These are phyloP conservation scores for Mechanitis messenoides DNA, from an alignment of 2,888 invertebrate species.

Conservation along the genomic window DNA sequence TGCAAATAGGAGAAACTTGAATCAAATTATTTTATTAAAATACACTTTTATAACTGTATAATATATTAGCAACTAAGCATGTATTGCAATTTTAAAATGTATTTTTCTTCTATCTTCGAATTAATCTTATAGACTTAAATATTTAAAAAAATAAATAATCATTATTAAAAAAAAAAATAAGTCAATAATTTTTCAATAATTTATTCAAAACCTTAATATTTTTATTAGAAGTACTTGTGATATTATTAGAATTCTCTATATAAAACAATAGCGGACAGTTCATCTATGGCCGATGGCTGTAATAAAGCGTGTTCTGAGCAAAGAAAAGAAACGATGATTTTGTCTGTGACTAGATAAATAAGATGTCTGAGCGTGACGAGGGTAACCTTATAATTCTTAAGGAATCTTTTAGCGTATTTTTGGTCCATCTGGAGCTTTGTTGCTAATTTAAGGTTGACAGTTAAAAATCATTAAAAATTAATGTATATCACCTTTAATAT, in stretches of 20 bases:
- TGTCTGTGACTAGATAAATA: conserved; percentile 73
- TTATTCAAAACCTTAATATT: too few relatives aligned
- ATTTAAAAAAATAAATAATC: too few relatives aligned
- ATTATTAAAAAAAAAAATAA: too few relatives aligned
- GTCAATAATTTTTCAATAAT: too few relatives aligned
- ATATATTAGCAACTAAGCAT: too few relatives aligned
- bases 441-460: conserved; percentile 49
- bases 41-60: not conserved
- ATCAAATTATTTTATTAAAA: conserved; percentile 1
- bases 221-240: too few relatives aligned
- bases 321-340: conserved; percentile 71
- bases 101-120: too few relatives aligned
- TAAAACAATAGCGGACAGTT: conserved; percentile 58
- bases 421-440: conserved; percentile 62
- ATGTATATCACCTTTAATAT: too few relatives aligned
- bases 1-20: conserved; percentile 44
- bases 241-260: too few relatives aligned
- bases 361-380: conserved; percentile 71
- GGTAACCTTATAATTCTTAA: conserved; percentile 71
- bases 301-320: conserved; percentile 67
- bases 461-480: conserved; percentile 12
- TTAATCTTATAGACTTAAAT: too few relatives aligned
- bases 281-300: conserved; percentile 60
- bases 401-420: conserved; percentile 56
- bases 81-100: too few relatives aligned